These are phyloP conservation scores for Apostichopus leukothele DNA, from an alignment of 53 echinoderm and acorn worm genomes.

Conservation along the genomic window DNA sequence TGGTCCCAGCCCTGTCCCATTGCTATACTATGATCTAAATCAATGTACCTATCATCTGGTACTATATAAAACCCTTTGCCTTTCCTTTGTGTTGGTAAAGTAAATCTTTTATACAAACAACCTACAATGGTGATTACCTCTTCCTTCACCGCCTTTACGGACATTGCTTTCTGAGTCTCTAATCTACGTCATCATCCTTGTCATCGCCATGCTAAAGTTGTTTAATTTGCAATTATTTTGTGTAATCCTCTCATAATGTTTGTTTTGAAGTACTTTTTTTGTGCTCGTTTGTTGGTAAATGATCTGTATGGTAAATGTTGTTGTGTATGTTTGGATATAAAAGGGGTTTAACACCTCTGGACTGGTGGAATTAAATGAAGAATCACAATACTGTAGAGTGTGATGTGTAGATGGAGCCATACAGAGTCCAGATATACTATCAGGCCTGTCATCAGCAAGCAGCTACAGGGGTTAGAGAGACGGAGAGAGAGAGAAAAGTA, in stretches of 20 bases:
- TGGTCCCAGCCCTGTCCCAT: too few species aligned
- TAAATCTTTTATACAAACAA: constrained; percentile 21
- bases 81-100: not conserved
- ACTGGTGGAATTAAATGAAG: too few species aligned
- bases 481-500: too few species aligned
- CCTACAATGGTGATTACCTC: constrained; percentile 10
- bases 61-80: not conserved
- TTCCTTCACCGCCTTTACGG: not conserved
- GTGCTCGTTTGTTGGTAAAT: constrained; percentile 7
- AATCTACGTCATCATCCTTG: constrained; percentile 6
- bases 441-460: not conserved
- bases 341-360: too few species aligned
- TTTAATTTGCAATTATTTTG: constrained; percentile 19
- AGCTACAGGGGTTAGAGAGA: not conserved
- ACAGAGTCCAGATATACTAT: not conserved
- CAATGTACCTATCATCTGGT: too few species aligned
- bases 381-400: too few species aligned
- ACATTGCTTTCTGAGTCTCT: not conserved
- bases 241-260: constrained; percentile 28
- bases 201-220: not conserved
- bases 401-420: not conserved
- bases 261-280: not conserved
- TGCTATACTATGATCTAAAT: too few species aligned
- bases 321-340: not conserved
- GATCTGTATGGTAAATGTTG: constrained; percentile 26